A percentile compares a stretch with the other conserved stretches of the same genome.
These are phyloP conservation scores for Hartigia nigra DNA, from an alignment of 2,888 invertebrate species.

Conservation along the genomic window DNA sequence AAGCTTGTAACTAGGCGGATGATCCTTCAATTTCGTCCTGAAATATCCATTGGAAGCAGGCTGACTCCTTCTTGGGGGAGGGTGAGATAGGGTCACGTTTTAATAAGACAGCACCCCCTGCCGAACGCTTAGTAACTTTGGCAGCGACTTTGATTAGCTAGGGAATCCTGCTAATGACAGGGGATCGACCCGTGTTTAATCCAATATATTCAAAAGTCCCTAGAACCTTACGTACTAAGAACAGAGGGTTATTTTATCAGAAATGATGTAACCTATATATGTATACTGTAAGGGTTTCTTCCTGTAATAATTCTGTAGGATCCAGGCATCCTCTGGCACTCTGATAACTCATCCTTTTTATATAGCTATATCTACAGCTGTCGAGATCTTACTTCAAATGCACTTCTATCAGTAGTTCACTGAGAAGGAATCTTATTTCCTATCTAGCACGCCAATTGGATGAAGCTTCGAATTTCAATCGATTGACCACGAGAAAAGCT, in stretches of 20 bases:
- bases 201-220: slow-evolving; percentile 59
- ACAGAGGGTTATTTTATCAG: background rate
- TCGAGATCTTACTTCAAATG: background rate
- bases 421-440: background rate
- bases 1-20: background rate
- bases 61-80: background rate
- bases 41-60: background rate
- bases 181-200: slow-evolving; percentile 59
- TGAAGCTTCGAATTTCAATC: background rate
- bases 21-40: slow-evolving; percentile 37
- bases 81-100: slow-evolving; percentile 12
- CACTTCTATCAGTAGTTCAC: background rate
- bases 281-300: background rate
- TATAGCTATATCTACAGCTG: background rate
- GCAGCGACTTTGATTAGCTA: slow-evolving; percentile 58
- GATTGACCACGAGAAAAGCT: background rate
- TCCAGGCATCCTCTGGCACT: background rate
- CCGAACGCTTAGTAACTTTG: slow-evolving; percentile 45
- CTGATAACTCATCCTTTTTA: background rate
- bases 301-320: background rate
- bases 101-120: slow-evolving; percentile 42
- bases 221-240: slow-evolving; percentile 30
- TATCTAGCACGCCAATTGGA: background rate
- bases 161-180: slow-evolving; percentile 59
- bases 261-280: background rate